Evolutionary conservation across 2,888 invertebrate species (phyloP).

Genomic region (Lamellibrachia columna): DNA sequence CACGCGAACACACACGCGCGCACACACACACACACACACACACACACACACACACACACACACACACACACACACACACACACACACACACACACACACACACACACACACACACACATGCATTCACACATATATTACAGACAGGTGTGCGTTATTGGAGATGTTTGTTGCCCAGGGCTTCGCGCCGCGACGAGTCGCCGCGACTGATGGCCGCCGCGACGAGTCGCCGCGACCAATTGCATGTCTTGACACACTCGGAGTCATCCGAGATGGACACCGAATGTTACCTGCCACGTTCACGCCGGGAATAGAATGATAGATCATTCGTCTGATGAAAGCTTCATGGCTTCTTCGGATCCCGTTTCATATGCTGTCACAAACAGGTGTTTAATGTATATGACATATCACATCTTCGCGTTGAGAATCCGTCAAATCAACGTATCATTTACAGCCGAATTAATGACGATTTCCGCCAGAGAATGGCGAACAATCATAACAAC

Average conservation of each 20-base stretch:
- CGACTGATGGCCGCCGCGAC: too few species aligned
- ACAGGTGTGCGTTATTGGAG: too few species aligned
- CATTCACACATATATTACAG: not conserved
- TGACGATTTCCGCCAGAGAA: not conserved
- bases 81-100: not conserved
- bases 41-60: not conserved
- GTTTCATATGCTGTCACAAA: constrained; percentile 3
- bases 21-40: not conserved
- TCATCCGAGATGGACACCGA: not conserved
- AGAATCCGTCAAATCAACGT: constrained; percentile 6
- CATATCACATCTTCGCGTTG: not conserved
- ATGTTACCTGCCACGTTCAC: not conserved
- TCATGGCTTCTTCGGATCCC: not conserved
- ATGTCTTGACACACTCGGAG: not conserved
- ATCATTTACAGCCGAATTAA: not conserved
- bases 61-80: not conserved
- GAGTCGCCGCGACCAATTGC: not conserved
- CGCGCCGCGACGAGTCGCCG: too few species aligned
- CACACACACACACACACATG: not conserved
- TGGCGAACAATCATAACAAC: not conserved
- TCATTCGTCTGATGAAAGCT: constrained; percentile 2
- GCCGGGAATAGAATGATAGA: not conserved
- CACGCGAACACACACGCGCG: not conserved
- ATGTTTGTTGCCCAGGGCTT: too few species aligned
- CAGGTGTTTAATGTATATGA: constrained; percentile 6